These are phyloP conservation scores for Thymelicus lineola DNA, from an alignment of 2,888 invertebrate species.

Conservation along the genomic window DNA sequence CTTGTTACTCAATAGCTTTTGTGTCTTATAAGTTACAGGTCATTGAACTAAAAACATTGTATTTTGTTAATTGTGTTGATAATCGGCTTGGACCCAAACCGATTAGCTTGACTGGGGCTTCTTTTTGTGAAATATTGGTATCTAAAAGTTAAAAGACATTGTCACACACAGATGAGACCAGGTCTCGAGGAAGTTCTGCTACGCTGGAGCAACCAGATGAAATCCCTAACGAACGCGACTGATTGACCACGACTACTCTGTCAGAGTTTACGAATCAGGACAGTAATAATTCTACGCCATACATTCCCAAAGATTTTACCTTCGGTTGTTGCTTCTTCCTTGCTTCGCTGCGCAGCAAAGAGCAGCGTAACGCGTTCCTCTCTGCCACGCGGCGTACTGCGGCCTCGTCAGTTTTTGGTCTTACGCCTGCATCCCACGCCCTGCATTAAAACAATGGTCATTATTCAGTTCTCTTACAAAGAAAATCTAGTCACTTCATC, in stretches of 20 bases:
- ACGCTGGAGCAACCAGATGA: too few relatives aligned
- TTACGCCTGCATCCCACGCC: constrained; percentile 77
- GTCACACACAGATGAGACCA: too few relatives aligned
- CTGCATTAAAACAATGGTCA: constrained; percentile 54
- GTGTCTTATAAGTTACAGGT: not conserved
- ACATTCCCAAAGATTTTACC: constrained; percentile 50
- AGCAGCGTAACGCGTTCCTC: constrained; percentile 92
- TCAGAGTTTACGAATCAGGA: too few relatives aligned
- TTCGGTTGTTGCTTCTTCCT: constrained; percentile 82
- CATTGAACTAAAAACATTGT: not conserved
- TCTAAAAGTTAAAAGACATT: too few relatives aligned
- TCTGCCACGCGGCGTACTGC: constrained; percentile 92
- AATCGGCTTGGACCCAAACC: too few relatives aligned
- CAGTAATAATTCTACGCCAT: too few relatives aligned
- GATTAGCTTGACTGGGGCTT: too few relatives aligned
- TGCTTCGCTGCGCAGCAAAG: constrained; percentile 89
- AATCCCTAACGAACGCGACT: too few relatives aligned
- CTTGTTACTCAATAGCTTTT: constrained; percentile 1
- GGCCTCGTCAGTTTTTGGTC: constrained; percentile 86
- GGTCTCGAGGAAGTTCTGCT: too few relatives aligned
- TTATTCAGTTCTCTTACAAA: not conserved
- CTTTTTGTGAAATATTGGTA: too few relatives aligned
- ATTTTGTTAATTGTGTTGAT: not conserved
- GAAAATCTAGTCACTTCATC: not conserved
- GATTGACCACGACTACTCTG: too few relatives aligned